These are phyloP conservation scores for Halotydeus destructor DNA, from an alignment of 1,140 invertebrate species.

Conservation along the genomic window DNA sequence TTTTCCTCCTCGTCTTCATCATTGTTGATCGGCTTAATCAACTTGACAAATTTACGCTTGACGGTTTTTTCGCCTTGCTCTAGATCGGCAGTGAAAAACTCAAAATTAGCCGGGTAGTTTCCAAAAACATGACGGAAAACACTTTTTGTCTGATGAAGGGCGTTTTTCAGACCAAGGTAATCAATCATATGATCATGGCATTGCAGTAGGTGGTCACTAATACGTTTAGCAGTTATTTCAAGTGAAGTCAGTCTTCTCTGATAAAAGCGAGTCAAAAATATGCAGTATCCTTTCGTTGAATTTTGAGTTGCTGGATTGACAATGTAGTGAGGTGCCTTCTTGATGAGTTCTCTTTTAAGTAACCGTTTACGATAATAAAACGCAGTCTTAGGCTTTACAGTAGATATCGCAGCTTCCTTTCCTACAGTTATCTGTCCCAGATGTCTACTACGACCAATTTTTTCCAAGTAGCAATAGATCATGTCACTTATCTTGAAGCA, in stretches of 20 bases:
- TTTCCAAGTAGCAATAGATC: constrained; percentile 50
- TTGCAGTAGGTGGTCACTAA: constrained; percentile 31
- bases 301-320: constrained; percentile 7
- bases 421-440: constrained; percentile 47
- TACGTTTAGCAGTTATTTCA: constrained; percentile 26
- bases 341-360: constrained; percentile 35
- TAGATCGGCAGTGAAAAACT: neutral
- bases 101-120: constrained; percentile 2
- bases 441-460: constrained; percentile 45
- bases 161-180: constrained; percentile 5
- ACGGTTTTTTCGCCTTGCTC: neutral
- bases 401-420: constrained; percentile 20
- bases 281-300: constrained; percentile 11
- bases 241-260: constrained; percentile 11
- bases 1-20: constrained; percentile 23
- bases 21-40: constrained; percentile 10
- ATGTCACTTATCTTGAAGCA: constrained; percentile 30
- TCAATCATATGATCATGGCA: constrained; percentile 28
- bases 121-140: constrained; percentile 3
- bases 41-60: constrained; percentile 4
- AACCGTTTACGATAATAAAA: constrained; percentile 43
- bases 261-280: constrained; percentile 15
- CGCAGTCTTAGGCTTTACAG: constrained; percentile 37
- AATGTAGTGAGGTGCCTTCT: constrained; percentile 30
- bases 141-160: neutral